Conservation (phyloP, 2,113 vertebrate species). For the Cygnus buccinator region DNA sequence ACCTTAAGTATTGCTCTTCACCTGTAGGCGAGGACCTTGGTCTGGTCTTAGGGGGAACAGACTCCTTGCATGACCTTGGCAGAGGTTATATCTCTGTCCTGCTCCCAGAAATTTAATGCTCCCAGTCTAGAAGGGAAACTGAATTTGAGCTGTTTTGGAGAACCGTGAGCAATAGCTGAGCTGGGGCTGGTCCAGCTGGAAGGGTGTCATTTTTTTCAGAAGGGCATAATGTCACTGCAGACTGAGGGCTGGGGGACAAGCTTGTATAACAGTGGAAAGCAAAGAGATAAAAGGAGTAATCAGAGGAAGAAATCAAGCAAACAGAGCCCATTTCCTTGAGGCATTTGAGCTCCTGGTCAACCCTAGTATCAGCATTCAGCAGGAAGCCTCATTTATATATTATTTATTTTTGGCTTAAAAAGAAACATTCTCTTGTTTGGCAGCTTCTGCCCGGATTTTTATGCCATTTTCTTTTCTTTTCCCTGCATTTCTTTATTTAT, state of each 20-base stretch:
- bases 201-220: neutral
- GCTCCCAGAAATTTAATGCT: neutral
- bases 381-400: slow-evolving; percentile 15
- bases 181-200: neutral
- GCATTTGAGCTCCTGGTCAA: neutral
- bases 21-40: neutral
- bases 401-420: slow-evolving; percentile 8
- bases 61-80: neutral
- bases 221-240: neutral
- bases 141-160: neutral
- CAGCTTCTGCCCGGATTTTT: slow-evolving; percentile 1
- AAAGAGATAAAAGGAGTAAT: neutral
- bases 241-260: neutral
- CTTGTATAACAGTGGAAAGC: neutral
- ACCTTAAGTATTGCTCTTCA: neutral
- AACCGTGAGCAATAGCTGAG: neutral
- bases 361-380: neutral
- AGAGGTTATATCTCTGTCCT: neutral
- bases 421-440: neutral
- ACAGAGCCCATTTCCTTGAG: slow-evolving; percentile 14
- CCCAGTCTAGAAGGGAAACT: neutral
- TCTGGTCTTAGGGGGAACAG: neutral
- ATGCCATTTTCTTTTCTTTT: neutral
- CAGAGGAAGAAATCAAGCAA: slow-evolving; percentile 4
- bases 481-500: neutral